Evolutionary conservation across 2,113 vertebrate genomes (phyloP).

Genomic region (Tinamus guttatus): DNA sequence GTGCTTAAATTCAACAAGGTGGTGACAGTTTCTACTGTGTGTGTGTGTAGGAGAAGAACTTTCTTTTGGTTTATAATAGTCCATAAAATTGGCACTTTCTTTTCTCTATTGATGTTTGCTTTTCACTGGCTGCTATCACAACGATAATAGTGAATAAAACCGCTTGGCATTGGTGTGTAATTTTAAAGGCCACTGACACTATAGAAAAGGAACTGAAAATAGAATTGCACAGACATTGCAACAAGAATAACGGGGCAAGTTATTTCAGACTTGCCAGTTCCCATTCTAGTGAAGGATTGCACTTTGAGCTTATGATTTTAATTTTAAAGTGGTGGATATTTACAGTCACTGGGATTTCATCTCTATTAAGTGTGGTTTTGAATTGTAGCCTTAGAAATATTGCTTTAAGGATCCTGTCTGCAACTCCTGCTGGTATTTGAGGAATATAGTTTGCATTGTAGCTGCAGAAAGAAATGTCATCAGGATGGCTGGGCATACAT

Average conservation of each 20-base stretch:
- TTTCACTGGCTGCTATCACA: background rate
- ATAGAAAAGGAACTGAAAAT: conserved; percentile 36
- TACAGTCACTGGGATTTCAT: background rate
- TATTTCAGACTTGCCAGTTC: conserved; percentile 34
- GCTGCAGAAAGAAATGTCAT: background rate
- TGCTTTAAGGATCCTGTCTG: background rate
- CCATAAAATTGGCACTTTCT: background rate
- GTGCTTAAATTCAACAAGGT: conserved; percentile 1
- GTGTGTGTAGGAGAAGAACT: background rate
- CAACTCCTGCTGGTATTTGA: background rate
- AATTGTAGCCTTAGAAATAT: background rate
- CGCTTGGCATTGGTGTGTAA: background rate
- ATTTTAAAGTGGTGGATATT: background rate
- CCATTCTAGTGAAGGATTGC: background rate
- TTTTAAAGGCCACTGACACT: conserved; percentile 3
- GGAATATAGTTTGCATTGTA: background rate
- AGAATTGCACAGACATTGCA: conserved; percentile 9
- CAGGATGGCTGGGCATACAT: background rate
- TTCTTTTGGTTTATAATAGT: background rate
- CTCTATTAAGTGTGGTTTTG: background rate
- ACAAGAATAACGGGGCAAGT: background rate
- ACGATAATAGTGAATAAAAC: background rate
- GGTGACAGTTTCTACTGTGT: background rate
- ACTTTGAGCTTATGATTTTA: background rate
- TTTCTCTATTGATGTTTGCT: background rate